Conservation (phyloP, 2,113 vertebrate genomes). For the Glaucomys volans region DNA sequence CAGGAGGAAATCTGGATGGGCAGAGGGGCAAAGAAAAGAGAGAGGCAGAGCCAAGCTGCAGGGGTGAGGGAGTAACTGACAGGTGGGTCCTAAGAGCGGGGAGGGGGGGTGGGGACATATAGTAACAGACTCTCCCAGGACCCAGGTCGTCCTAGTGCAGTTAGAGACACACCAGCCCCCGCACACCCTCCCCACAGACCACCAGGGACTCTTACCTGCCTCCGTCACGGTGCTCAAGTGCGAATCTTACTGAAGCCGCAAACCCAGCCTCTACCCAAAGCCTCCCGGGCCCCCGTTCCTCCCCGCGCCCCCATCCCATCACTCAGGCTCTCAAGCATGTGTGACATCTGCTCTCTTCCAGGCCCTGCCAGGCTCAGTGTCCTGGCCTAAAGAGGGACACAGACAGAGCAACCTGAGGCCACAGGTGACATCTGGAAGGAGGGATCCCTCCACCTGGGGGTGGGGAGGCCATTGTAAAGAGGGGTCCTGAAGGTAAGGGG, state of each 20-base stretch:
- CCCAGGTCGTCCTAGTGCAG: too few relatives aligned
- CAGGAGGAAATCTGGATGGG: not conserved
- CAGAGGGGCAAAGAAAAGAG: not conserved
- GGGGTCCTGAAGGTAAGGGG: not conserved
- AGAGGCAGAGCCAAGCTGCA: not conserved
- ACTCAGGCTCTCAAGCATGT: not conserved
- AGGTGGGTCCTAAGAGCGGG: not conserved
- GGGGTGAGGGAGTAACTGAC: not conserved
- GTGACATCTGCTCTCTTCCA: not conserved
- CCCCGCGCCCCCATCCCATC: not conserved
- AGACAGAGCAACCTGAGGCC: fast-evolving
- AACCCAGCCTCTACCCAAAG: not conserved
- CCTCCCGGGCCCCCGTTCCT: not conserved
- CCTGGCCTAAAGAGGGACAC: not conserved
- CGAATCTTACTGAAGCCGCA: too few relatives aligned
- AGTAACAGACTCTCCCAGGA: not conserved
- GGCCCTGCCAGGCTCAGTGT: not conserved
- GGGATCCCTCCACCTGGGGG: not conserved
- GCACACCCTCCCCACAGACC: too few relatives aligned
- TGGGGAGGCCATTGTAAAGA: fast-evolving
- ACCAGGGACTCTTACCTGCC: not conserved
- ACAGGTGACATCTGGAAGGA: not conserved
- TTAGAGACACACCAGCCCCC: not conserved
- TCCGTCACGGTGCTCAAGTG: not conserved
- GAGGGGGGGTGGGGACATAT: not conserved